Conservation (phyloP, 2,113 vertebrate species). For the Pluvialis apricaria region DNA sequence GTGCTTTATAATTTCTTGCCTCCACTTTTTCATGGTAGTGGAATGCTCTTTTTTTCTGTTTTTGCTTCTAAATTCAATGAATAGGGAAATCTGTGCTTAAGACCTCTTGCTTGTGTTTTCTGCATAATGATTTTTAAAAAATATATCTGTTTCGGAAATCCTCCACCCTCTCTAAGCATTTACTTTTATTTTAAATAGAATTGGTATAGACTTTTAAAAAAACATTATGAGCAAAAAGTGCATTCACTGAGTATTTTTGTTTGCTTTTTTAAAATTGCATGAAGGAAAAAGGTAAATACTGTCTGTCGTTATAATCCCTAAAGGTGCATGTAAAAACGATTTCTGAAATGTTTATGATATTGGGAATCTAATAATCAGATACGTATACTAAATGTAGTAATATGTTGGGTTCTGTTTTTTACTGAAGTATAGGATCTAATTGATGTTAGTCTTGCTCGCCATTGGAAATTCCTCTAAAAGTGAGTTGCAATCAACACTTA, state of each 20-base stretch:
- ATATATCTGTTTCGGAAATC: neutral
- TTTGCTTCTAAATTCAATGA: neutral
- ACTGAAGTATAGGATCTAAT: neutral
- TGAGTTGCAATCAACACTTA: neutral
- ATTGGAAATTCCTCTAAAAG: neutral
- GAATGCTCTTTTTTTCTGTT: neutral
- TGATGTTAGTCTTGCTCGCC: neutral
- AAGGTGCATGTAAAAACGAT: neutral
- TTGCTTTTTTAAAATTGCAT: neutral
- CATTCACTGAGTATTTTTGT: neutral
- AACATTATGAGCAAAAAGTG: neutral
- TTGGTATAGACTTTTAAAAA: neutral
- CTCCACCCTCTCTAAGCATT: neutral
- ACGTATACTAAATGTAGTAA: neutral
- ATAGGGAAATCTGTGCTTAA: neutral
- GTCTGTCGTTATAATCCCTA: neutral
- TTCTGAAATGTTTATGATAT: neutral
- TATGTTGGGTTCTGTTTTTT: neutral
- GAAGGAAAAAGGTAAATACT: neutral
- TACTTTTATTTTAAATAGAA: neutral
- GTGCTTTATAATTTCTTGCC: conserved; percentile 4
- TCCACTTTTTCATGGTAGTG: neutral
- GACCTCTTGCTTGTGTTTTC: neutral
- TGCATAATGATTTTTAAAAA: neutral
- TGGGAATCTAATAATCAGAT: neutral